Base-by-base conservation (phyloP, 35 echinoderm and acorn worm genomes). In the Ptychodera flava region DNA sequence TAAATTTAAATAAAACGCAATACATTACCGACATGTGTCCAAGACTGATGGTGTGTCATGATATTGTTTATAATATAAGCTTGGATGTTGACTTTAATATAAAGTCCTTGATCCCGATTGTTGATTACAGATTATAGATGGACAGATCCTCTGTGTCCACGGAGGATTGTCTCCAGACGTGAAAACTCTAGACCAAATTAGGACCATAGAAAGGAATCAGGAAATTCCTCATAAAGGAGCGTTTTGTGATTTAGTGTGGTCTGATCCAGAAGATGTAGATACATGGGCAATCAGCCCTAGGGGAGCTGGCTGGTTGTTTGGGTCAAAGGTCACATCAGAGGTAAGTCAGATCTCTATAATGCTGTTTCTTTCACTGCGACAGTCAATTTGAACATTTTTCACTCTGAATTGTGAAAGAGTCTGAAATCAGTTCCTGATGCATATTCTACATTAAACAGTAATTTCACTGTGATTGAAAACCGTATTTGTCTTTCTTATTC, bases 231-330 rank as follows among this genome's bases (percentile, higher is more conserved):
- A 94, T 79, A 98, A 98, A 84, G 95, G 95, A 88, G 95, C 92
- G n/a, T 94, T 98, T 85, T 98, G 92, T 94, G 95, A 98, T 97
- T 88, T 98, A 31, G 95, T 98, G 6, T 98, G 95, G 95, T 98
- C 95, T 33, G 95, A 98, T 87, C 95, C 95, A 38, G 95, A 98
- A 28, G 90, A 93, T 85, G 95, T 98, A 29, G 95, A 98, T 31
- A 98, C 95, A 52, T 98, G 95, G 95, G 95, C 95, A 31, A 98
- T 98, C 28, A 98, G 95, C 92, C 95, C 95, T n/a, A 87, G 95
- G 64, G 95, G 95, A 88, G 95, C 95, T 36, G 95, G 95, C 0
- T 98, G 95, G 95, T 81, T 98, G 80, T 98, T 98, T 94, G 95
- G 95, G 15, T 87, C 95, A 80, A 98, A 98, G 78, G 95, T 98